phyloP scores from a whole-genome alignment of 2,888 invertebrate species.

The Bursaphelenchus okinawaensis region DNA sequence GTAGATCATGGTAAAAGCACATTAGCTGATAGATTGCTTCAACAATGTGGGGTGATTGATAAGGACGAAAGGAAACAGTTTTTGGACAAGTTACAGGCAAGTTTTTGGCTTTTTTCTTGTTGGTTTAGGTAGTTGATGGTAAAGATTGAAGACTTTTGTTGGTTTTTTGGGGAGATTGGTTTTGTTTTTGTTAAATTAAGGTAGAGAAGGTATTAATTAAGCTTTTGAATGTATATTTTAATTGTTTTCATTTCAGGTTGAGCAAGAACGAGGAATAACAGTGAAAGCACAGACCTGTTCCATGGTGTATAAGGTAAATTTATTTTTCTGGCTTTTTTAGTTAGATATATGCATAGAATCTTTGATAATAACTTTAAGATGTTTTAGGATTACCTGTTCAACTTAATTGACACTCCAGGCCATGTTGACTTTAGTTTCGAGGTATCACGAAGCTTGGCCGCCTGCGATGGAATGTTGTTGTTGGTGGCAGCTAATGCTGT shows the following conservation, averaged over 20 bases:
- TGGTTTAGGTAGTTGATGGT: neutral
- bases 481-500: conserved; percentile 85
- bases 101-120: conserved; percentile 3
- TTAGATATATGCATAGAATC: neutral
- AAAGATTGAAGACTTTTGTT: neutral
- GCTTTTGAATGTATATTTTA: neutral
- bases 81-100: conserved; percentile 34
- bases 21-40: conserved; percentile 85
- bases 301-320: conserved; percentile 64
- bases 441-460: conserved; percentile 81
- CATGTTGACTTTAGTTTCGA: conserved; percentile 97
- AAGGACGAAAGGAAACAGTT: conserved; percentile 24
- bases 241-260: conserved; percentile 66
- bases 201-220: neutral
- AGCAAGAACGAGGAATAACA: conserved; percentile 91
- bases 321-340: neutral
- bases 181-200: neutral
- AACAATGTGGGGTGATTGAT: conserved; percentile 70
- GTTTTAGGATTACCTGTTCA: conserved; percentile 63
- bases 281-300: conserved; percentile 96
- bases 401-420: conserved; percentile 91
- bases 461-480: conserved; percentile 88
- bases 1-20: conserved; percentile 98
- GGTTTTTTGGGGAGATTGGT: too few relatives aligned
- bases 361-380: too few relatives aligned